phyloP scores from a whole-genome alignment of 2,888 invertebrate species.

The Acanthosepion lycidas region DNA sequence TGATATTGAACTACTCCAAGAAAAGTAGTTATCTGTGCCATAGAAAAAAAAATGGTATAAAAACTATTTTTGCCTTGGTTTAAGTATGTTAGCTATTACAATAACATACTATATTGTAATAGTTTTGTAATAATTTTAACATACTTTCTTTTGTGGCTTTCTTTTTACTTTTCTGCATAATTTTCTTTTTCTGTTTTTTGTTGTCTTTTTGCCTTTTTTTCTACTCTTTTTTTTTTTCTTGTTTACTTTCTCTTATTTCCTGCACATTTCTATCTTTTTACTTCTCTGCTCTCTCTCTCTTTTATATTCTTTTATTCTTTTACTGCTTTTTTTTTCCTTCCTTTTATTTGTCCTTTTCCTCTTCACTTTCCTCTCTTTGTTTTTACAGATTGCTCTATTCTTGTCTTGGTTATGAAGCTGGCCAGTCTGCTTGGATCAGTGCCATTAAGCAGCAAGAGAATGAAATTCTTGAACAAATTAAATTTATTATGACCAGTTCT shows the following conservation, averaged over 20 bases:
- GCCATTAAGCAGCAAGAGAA: constrained; percentile 61
- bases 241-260: not conserved
- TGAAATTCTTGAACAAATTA: constrained; percentile 77
- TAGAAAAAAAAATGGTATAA: not conserved
- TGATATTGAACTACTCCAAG: too few relatives aligned
- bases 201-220: not conserved
- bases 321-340: not conserved
- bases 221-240: not conserved
- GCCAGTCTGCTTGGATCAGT: constrained; percentile 71
- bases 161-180: too few relatives aligned
- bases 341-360: not conserved
- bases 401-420: constrained; percentile 77
- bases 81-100: too few relatives aligned
- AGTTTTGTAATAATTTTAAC: too few relatives aligned
- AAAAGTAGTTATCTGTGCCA: too few relatives aligned
- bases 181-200: not conserved
- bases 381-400: constrained; percentile 73
- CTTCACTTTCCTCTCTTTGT: not conserved
- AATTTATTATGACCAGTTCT: constrained; percentile 85
- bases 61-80: not conserved
- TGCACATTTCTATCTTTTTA: not conserved
- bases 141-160: too few relatives aligned
- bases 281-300: not conserved
- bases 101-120: too few relatives aligned
- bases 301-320: too few relatives aligned